phyloP scores from a whole-genome alignment of 2,888 invertebrate species.

The Corythucha ciliata region DNA sequence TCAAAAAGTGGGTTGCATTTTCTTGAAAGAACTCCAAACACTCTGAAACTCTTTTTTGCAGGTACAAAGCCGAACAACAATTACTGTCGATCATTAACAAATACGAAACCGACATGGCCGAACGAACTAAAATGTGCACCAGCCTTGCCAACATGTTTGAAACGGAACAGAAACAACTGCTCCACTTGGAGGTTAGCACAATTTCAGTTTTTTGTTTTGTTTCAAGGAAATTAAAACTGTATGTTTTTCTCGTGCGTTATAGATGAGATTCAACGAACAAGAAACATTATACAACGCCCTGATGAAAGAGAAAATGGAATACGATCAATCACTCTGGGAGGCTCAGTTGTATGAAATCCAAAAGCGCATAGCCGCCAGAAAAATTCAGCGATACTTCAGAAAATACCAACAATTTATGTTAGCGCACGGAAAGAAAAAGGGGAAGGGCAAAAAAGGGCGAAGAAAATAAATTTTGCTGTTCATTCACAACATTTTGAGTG shows the following conservation, averaged over 20 bases:
- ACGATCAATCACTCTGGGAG: conserved; percentile 48
- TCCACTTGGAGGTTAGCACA: conserved; percentile 9
- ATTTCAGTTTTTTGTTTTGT: not conserved
- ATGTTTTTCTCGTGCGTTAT: not conserved
- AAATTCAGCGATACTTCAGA: conserved; percentile 42
- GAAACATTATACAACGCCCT: conserved; percentile 47
- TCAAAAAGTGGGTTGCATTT: conserved; percentile 37
- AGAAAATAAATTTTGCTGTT: too few relatives aligned
- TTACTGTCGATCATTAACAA: conserved; percentile 50
- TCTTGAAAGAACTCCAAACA: not conserved
- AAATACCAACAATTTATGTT: conserved; percentile 34
- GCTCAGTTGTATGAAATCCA: conserved; percentile 42
- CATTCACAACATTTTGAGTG: too few relatives aligned
- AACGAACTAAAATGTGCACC: conserved; percentile 49
- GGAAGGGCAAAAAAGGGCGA: conserved; percentile 22
- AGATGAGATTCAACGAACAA: conserved; percentile 43
- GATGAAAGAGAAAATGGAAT: conserved; percentile 50
- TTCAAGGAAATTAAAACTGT: not conserved
- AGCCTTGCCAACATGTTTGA: conserved; percentile 46
- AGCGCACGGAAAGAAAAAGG: conserved; percentile 34
- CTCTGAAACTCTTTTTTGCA: conserved; percentile 30
- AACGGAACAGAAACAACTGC: conserved; percentile 39
- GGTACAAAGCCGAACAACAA: conserved; percentile 51
- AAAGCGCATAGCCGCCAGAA: conserved; percentile 38
- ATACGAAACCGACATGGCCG: conserved; percentile 52